Base-by-base conservation (phyloP, 2,113 vertebrate genomes). In the Phrynocephalus versicolor region DNA sequence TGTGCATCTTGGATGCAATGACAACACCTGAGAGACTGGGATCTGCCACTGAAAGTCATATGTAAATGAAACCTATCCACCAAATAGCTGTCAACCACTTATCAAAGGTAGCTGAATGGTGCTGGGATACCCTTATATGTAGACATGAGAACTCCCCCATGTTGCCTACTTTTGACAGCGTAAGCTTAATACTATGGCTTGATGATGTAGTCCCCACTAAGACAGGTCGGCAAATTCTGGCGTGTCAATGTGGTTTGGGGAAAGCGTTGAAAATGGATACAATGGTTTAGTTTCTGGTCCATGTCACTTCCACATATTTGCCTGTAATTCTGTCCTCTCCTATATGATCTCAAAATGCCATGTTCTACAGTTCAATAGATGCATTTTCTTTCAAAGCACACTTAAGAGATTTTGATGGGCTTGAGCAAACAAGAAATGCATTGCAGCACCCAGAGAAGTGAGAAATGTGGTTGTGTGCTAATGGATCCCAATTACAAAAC, bases 41-140 rank as follows among this genome's bases (percentile, higher is more conserved):
- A 16, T 73, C 70, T 41, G n/a, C 27, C 58, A 60, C 58, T 55
- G 69, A n/a, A 79, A 41, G 75, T 84, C 67, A 79, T 41, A 27
- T 88, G 70, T 41, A 74, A 60, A 82, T 4, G 51, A 70, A 77
- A 35, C 69, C 51, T 80, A 51, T 60, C 70, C 82, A 70, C 65
- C 51, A 23, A n/a, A 41, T 51, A 33, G 1, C 27, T 39, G 10
- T 25, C 60, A 67, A 37, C 41, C 23, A 55, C 27, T 74, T 83
- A 12, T 12, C 33, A 55, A 13, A 39, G 0, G 30, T 57, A 1
- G 6, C 57, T 73, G 12, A 13, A 71, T 8, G 35, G 58, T 18
- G 14, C 30, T 64, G 21, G 58, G 73, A 37, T 13, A 35, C 3
- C 69, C 35, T 12, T 7, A 23, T 25, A 73, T 62, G 55, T 30